Conservation (phyloP, 2,113 vertebrate genomes). For the Ammodytes dubius region DNA sequence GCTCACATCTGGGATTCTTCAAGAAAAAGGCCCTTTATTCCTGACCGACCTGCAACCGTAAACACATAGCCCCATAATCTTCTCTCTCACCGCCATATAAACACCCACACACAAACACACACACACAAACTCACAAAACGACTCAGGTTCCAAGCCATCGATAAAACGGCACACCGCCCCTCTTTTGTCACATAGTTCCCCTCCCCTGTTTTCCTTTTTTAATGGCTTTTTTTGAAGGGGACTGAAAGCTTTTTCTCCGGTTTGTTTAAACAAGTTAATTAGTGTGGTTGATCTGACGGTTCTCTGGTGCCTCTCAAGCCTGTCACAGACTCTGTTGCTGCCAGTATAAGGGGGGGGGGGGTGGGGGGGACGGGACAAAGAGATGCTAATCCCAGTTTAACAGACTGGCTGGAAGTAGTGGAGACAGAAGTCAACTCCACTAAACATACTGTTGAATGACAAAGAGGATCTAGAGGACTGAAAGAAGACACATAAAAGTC, state of each 20-base stretch:
- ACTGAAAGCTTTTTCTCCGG: slow-evolving; percentile 84
- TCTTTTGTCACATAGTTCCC: slow-evolving; percentile 51
- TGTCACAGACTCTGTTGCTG: slow-evolving; percentile 59
- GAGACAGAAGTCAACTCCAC: slow-evolving; percentile 21
- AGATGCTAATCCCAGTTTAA: slow-evolving; percentile 64
- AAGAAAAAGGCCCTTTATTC: slow-evolving; percentile 57
- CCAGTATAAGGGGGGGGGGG: slow-evolving; percentile 50
- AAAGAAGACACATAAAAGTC: slow-evolving; percentile 3
- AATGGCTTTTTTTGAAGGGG: slow-evolving; percentile 86
- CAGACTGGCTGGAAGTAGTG: slow-evolving; percentile 31
- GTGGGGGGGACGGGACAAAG: slow-evolving; percentile 61
- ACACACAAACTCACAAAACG: slow-evolving; percentile 53
- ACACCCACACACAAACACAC: slow-evolving; percentile 61
- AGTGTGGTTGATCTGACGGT: slow-evolving; percentile 77
- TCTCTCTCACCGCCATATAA: slow-evolving; percentile 50
- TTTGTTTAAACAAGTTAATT: slow-evolving; percentile 87
- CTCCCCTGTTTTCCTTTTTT: slow-evolving; percentile 68
- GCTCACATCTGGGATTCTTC: slow-evolving; percentile 72
- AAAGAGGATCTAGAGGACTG: background rate
- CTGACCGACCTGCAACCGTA: slow-evolving; percentile 43
- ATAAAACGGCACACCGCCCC: slow-evolving; percentile 66
- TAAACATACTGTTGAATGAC: slow-evolving; percentile 27
- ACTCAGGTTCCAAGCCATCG: slow-evolving; percentile 78
- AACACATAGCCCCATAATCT: slow-evolving; percentile 58
- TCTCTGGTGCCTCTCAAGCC: slow-evolving; percentile 74